Conservation (phyloP, 2,888 invertebrate species). For the Campoplex nolae region DNA sequence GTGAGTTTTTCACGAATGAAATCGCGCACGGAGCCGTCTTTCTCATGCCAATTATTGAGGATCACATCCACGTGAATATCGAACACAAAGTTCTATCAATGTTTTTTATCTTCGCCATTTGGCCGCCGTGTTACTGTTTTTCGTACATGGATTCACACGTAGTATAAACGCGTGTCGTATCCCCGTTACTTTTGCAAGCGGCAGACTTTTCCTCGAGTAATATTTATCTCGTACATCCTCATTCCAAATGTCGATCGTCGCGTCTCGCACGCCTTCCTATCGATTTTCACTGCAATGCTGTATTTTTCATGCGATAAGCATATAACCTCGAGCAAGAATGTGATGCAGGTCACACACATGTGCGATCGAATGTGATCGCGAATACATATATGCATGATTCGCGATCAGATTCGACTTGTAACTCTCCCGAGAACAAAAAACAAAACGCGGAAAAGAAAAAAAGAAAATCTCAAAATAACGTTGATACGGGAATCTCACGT, state of each 20-base stretch:
- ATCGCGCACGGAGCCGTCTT: constrained; percentile 16
- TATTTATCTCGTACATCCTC: constrained; percentile 18
- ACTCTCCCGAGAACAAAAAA: not conserved
- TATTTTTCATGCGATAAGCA: constrained; percentile 11
- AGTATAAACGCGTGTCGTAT: not conserved
- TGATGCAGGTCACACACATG: not conserved
- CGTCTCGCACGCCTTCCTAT: not conserved
- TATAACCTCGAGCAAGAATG: constrained; percentile 15
- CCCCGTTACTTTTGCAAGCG: constrained; percentile 20
- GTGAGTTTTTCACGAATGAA: constrained; percentile 48
- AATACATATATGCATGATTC: not conserved
- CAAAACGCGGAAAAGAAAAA: not conserved
- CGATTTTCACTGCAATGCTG: constrained; percentile 42
- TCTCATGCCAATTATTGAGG: constrained; percentile 3
- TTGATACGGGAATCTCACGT: not conserved
- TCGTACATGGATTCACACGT: not conserved
- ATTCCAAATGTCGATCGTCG: not conserved
- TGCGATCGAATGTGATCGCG: not conserved
- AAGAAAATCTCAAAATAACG: not conserved
- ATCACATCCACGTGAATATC: constrained; percentile 20
- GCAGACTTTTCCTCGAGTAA: constrained; percentile 11
- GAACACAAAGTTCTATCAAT: not conserved
- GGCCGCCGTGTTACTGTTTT: not conserved
- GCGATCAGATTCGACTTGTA: not conserved
- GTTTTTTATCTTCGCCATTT: not conserved